Conservation (phyloP, 2,797 vertebrate genomes). For the Myioborus miniatus region DNA sequence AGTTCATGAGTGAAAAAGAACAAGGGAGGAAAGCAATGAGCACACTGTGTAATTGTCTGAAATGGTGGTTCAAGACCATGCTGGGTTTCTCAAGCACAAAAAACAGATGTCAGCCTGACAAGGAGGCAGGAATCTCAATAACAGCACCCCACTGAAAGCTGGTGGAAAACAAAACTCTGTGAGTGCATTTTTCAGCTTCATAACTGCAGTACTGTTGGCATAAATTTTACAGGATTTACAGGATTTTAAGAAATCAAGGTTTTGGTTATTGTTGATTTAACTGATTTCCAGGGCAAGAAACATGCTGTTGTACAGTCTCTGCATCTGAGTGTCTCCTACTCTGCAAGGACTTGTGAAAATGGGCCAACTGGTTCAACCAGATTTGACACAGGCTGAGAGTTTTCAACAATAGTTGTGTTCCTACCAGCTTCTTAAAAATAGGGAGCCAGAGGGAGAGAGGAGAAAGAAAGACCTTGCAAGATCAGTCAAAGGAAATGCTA, state of each 20-base stretch:
- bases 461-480: neutral
- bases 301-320: neutral
- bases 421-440: neutral
- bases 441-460: neutral
- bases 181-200: neutral
- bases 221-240: neutral
- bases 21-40: neutral
- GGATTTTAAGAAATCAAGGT: neutral
- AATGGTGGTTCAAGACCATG: neutral
- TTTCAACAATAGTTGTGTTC: slow-evolving; percentile 21
- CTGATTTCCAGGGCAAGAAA: neutral
- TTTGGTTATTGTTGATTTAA: neutral
- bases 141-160: neutral
- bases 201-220: neutral
- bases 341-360: neutral
- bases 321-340: neutral
- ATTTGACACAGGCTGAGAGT: slow-evolving; percentile 37
- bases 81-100: neutral
- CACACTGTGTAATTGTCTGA: neutral
- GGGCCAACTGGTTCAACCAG: neutral
- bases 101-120: neutral
- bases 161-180: neutral
- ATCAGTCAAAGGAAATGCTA: neutral
- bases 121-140: neutral
- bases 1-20: neutral